A percentile compares a stretch with the other conserved stretches of the same genome.
phyloP scores from a whole-genome alignment of 2,113 vertebrate genomes.

The Brachirus orientalis region DNA sequence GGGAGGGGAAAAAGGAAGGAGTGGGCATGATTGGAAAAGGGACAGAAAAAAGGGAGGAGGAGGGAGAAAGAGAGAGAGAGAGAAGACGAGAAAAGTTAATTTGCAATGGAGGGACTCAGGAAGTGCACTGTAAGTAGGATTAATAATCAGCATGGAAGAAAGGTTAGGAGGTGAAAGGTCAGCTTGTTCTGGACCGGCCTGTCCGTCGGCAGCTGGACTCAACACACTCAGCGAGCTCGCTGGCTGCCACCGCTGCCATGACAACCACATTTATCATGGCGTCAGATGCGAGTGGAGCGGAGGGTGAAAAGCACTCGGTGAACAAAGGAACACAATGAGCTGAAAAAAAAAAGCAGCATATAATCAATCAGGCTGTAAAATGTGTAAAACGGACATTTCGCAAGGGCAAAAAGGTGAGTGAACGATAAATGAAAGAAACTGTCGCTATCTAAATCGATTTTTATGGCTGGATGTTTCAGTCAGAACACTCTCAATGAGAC shows the following conservation, averaged over 20 bases:
- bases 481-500: slow-evolving; percentile 39
- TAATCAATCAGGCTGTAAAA: slow-evolving; percentile 56
- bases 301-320: not conserved
- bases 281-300: slow-evolving; percentile 20
- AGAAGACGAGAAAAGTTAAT: slow-evolving; percentile 72
- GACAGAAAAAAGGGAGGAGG: slow-evolving; percentile 30
- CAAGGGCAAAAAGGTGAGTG: slow-evolving; percentile 53
- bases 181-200: slow-evolving; percentile 10
- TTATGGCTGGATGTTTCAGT: slow-evolving; percentile 41
- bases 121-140: slow-evolving; percentile 68
- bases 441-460: slow-evolving; percentile 53
- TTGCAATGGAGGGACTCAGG: slow-evolving; percentile 66
- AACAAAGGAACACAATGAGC: slow-evolving; percentile 37
- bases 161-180: slow-evolving; percentile 68
- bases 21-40: slow-evolving; percentile 21
- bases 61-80: slow-evolving; percentile 30
- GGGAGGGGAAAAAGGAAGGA: slow-evolving; percentile 32
- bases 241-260: slow-evolving; percentile 44
- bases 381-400: slow-evolving; percentile 41
- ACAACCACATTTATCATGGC: slow-evolving; percentile 55
- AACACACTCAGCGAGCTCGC: no score
- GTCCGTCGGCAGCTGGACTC: slow-evolving; percentile 25
- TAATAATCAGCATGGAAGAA: slow-evolving; percentile 70
- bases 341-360: slow-evolving; percentile 54
- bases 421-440: slow-evolving; percentile 46